These are phyloP conservation scores for Takifugu flavidus DNA, from an alignment of 2,113 vertebrate genomes.

Conservation along the genomic window DNA sequence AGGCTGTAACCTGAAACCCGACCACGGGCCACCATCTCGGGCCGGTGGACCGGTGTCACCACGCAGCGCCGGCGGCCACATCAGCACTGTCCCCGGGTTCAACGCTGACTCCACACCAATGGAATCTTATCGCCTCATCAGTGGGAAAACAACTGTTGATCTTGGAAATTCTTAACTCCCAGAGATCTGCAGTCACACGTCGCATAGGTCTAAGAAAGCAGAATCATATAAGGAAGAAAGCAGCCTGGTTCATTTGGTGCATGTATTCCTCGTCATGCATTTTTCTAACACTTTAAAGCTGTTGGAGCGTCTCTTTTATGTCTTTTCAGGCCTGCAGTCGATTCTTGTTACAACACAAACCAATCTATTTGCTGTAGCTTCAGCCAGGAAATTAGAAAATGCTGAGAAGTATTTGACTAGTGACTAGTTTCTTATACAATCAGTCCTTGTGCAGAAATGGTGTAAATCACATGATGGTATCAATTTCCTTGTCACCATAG, in stretches of 20 bases:
- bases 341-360: conserved; percentile 10
- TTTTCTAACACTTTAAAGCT: not conserved
- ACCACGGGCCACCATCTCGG: not conserved
- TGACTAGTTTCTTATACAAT: no score
- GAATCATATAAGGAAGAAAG: not conserved
- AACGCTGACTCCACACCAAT: conserved; percentile 5
- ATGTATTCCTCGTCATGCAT: not conserved
- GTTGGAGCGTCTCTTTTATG: not conserved
- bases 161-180: no score
- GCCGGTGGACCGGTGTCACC: not conserved
- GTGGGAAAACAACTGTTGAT: no score
- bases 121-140: conserved; percentile 6
- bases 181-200: no score
- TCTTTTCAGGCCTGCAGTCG: not conserved
- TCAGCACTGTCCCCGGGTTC: conserved; percentile 21
- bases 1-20: conserved; percentile 28
- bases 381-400: no score
- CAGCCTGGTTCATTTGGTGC: no score
- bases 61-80: conserved; percentile 17
- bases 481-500: no score
- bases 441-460: no score
- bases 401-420: no score
- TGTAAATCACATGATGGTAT: no score
- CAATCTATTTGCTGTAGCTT: no score
- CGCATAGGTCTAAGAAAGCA: not conserved